These are phyloP conservation scores for Doryteuthis pealeii DNA, from an alignment of 1,140 invertebrate species.

Conservation along the genomic window DNA sequence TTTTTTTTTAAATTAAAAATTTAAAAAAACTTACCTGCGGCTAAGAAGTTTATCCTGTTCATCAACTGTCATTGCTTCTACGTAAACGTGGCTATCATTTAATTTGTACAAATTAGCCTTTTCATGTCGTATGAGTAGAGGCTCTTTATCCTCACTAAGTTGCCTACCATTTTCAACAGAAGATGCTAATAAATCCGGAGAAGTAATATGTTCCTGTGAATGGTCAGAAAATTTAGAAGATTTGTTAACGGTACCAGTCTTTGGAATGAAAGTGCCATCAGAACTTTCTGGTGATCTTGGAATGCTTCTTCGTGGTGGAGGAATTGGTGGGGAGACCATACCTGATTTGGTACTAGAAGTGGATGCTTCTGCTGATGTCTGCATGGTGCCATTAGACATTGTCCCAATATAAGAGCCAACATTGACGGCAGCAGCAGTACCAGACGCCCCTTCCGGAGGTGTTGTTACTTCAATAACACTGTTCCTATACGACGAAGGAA, in stretches of 20 bases:
- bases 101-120: background rate
- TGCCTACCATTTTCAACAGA: background rate
- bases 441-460: background rate
- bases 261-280: background rate
- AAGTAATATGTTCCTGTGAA: background rate
- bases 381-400: background rate
- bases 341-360: background rate
- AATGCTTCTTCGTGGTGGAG: conserved; percentile 10
- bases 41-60: conserved; percentile 13
- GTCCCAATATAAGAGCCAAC: background rate
- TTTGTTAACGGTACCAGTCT: background rate
- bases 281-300: background rate
- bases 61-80: background rate
- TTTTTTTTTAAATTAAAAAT: too few species aligned
- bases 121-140: background rate
- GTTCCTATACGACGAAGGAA: conserved; percentile 1
- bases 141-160: background rate
- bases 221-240: background rate
- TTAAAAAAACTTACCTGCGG: background rate
- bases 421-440: background rate
- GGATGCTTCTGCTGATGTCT: background rate
- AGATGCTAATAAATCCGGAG: background rate
- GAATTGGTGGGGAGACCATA: background rate
- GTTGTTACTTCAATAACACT: background rate
- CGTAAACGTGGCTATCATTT: background rate